A percentile compares a stretch with the other conserved stretches of the same genome.
These are phyloP conservation scores for Drosophila mimetica DNA, from an alignment of 2,888 invertebrate genomes.

Conservation along the genomic window DNA sequence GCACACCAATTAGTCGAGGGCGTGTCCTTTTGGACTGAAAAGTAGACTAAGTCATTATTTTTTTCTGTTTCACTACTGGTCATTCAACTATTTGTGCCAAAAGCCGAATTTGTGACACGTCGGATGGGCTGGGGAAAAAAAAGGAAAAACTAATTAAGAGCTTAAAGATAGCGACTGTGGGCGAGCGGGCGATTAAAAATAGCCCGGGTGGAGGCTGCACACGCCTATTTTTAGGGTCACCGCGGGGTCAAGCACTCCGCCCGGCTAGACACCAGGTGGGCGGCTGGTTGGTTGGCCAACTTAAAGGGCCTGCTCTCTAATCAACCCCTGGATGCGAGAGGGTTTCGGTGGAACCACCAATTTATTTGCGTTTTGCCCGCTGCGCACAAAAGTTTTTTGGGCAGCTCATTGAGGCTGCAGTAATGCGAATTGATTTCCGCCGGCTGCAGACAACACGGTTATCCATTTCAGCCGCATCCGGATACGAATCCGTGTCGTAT, in stretches of 20 bases:
- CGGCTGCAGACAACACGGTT: conserved; percentile 39
- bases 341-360: conserved; percentile 64
- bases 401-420: conserved; percentile 74
- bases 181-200: conserved; percentile 52
- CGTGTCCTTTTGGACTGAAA: conserved; percentile 62
- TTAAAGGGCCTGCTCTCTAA: conserved; percentile 22
- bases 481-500: conserved; percentile 23
- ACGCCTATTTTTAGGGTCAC: conserved; percentile 41
- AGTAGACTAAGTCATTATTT: conserved; percentile 47
- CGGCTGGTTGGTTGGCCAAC: neutral
- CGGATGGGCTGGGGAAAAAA: conserved; percentile 14
- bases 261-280: conserved; percentile 24
- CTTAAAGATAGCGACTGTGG: conserved; percentile 43
- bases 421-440: conserved; percentile 78
- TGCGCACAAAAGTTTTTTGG: conserved; percentile 37
- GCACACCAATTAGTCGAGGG: conserved; percentile 65
- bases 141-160: conserved; percentile 41
- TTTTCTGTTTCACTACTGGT: conserved; percentile 23
- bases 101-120: conserved; percentile 43
- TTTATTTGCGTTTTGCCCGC: conserved; percentile 64
- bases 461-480: conserved; percentile 28
- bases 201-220: conserved; percentile 38
- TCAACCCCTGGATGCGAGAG: conserved; percentile 20
- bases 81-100: conserved; percentile 29
- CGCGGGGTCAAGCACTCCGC: conserved; percentile 45